phyloP scores from a whole-genome alignment of 2,113 vertebrate genomes.

The Erinaceus europaeus region DNA sequence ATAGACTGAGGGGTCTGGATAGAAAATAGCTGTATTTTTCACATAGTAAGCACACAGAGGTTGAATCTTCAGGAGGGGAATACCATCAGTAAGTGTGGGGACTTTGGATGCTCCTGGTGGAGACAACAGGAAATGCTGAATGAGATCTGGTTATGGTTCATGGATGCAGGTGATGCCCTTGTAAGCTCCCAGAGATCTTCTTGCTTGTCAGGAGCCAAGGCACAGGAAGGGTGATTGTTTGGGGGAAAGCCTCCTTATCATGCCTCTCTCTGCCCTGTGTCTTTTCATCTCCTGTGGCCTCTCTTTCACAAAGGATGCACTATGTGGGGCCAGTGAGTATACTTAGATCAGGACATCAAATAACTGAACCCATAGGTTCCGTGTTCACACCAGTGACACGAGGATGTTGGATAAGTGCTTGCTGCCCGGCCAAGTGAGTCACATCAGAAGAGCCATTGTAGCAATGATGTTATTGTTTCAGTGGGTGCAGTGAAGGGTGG shows the following conservation, averaged over 20 bases:
- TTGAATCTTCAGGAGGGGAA: not conserved
- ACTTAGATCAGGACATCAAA: not conserved
- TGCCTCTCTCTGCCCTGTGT: too few species aligned
- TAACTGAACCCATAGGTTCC: too few species aligned
- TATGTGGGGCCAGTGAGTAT: too few species aligned
- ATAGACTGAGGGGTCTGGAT: not conserved
- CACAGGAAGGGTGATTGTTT: not conserved
- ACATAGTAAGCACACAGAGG: not conserved
- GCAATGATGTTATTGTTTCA: not conserved
- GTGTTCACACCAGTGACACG: too few species aligned
- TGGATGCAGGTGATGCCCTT: not conserved
- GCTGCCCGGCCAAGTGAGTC: not conserved
- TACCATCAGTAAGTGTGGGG: too few species aligned
- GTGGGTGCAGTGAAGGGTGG: not conserved
- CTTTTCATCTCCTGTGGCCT: fast-evolving
- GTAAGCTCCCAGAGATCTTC: fast-evolving
- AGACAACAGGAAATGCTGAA: not conserved
- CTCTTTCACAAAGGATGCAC: conserved; percentile 40
- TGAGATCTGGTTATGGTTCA: not conserved
- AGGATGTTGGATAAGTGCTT: not conserved
- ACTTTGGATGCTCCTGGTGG: not conserved
- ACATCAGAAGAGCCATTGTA: not conserved
- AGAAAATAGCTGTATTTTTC: not conserved
- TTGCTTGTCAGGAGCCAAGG: not conserved
- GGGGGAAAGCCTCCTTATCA: not conserved